These are phyloP conservation scores for Numenius phaeopus DNA, from an alignment of 2,797 vertebrate genomes.

Conservation along the genomic window DNA sequence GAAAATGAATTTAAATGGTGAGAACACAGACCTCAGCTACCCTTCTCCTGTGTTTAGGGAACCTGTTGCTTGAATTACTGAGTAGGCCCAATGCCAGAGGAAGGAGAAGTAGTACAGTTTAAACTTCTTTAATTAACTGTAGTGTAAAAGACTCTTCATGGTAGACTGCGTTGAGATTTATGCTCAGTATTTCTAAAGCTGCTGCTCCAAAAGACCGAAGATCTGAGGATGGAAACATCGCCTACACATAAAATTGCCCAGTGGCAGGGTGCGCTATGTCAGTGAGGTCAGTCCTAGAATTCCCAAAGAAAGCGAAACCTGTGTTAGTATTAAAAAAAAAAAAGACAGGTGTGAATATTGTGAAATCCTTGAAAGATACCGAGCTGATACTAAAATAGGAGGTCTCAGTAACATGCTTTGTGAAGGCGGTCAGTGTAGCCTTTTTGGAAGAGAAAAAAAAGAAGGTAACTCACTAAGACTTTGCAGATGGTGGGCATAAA, in stretches of 20 bases:
- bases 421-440: not conserved
- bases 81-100: constrained; percentile 39
- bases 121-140: constrained; percentile 68
- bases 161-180: constrained; percentile 8
- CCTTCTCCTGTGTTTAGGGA: constrained; percentile 4
- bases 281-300: not conserved
- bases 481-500: not conserved
- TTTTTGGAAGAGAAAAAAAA: not conserved
- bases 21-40: constrained; percentile 17
- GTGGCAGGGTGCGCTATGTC: not conserved
- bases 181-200: not conserved
- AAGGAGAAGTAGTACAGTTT: not conserved
- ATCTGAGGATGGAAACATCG: not conserved
- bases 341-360: not conserved
- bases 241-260: not conserved
- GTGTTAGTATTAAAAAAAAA: not conserved
- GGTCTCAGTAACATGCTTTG: not conserved
- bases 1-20: constrained; percentile 47
- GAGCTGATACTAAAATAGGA: not conserved
- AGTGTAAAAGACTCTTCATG: constrained; percentile 14
- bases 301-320: not conserved
- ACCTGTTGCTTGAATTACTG: constrained; percentile 39
- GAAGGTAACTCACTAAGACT: not conserved
- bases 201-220: not conserved
- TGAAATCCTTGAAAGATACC: not conserved